Percentiles rank a stretch among this genome's conserved stretches.
Conservation (phyloP, 1,140 invertebrate genomes). For the Pseudobourletiella spinata region DNA sequence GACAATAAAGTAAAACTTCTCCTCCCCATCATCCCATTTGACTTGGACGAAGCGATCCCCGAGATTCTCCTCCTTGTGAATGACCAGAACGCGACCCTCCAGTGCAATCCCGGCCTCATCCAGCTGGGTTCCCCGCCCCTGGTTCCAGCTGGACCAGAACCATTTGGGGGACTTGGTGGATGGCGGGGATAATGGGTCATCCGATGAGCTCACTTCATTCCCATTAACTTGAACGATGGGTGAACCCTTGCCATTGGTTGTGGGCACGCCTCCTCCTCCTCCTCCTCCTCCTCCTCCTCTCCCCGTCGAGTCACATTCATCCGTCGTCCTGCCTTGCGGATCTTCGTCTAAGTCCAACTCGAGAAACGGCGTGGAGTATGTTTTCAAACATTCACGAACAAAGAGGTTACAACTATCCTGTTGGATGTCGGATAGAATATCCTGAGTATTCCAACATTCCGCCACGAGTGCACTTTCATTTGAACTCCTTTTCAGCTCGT, state of each 20-base stretch:
- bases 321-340: not conserved
- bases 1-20: slow-evolving; percentile 30
- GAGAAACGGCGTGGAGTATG: slow-evolving; percentile 55
- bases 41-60: slow-evolving; percentile 31
- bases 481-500: slow-evolving; percentile 36
- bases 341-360: no score
- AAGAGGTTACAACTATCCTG: slow-evolving; percentile 55
- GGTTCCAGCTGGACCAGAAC: slow-evolving; percentile 29
- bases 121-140: slow-evolving; percentile 26
- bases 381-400: slow-evolving; percentile 75
- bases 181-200: no score
- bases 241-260: not conserved
- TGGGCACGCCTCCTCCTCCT: no score
- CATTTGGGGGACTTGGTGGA: slow-evolving; percentile 9
- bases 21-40: slow-evolving; percentile 34
- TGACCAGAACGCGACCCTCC: slow-evolving; percentile 25
- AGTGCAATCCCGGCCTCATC: slow-evolving; percentile 34
- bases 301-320: not conserved
- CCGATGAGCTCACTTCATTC: not conserved
- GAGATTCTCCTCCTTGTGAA: slow-evolving; percentile 21
- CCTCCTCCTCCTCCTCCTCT: no score
- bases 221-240: not conserved
- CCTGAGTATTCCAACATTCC: slow-evolving; percentile 22
- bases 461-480: slow-evolving; percentile 32
- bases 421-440: slow-evolving; percentile 38